Evolutionary conservation across 2,888 invertebrate species (phyloP), one percentile per base, ranked within the genome.

Genomic region (Ariolimax columbianus): DNA sequence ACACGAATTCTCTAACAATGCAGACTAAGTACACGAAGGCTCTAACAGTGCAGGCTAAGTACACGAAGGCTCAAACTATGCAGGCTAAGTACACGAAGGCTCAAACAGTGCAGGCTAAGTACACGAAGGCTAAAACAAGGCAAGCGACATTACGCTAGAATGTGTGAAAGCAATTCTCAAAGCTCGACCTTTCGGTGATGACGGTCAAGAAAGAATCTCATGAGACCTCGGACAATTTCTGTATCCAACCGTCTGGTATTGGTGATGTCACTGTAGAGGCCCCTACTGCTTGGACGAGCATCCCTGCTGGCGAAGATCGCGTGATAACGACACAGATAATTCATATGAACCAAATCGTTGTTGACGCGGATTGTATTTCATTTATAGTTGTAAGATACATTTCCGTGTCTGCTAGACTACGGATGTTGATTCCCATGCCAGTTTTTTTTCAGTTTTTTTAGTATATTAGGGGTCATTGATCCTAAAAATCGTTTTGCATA

Each of bases 291-390:
- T 75, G 33, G 33, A 26, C 30, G 51, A 51, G 75, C 23, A 36
- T 30, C 75, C 40, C 43, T 63, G 30, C 68, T 68, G 79, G 43
- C 40, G 30, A 4, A 36, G 43, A 79, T 79, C 47, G 79, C 79
- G 79, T 79, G 79, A 79, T 79, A 79, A 79, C 68, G 43, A 30
- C 66, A 68, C 0, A 19, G 68, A 66, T 79, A 43, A 79, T 79
- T 79, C 30, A 30, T 43, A 43, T 79, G 79, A 79, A 19, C 30
- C 43, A 43, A 79, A 79, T 79, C 47, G 68, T 79, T 43, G 79
- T 68, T 79, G 79, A 66, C 79, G 47, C 26, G 66, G 9, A 2
- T 68, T 66, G 3, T 66, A 43, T 47, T 66, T 11, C 30, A 47
- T 63, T 33, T 75, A 75, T 75, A 11, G 51, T 23, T 51, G 11